Base-by-base conservation (phyloP, 1,140 invertebrate species). In the Cotesia typhae region DNA sequence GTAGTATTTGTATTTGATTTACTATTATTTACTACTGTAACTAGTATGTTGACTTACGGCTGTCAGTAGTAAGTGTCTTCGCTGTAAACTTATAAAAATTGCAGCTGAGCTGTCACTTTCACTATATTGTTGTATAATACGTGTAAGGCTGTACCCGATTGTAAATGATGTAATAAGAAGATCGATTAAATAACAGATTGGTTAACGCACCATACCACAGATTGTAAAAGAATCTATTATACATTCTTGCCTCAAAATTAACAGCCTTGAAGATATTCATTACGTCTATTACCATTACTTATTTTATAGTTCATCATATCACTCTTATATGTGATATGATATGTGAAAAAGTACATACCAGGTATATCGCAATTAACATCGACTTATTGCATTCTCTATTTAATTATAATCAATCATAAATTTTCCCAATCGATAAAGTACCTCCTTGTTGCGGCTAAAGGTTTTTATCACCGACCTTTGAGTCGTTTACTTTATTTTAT, bases 101-200 rank as follows among this genome's bases (percentile, higher is more conserved):
- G 20, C 38, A 47, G 37, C 35, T 35, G n/a, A 41, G 28, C 41
- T 47, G 64, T 66, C 64, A 66, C 64, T 66, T 66, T 66, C 64
- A 47, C 64, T 20, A 66, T 66, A 14, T 66, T 38, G 47, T 66
- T 66, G 64, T 41, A 51, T 66, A 66, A 66, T 20, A 7, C 28
- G 35, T 35, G 17, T 41, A 12, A 38, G 17, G 20, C 38, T 41
- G 14, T 38, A 66, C 38, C 41, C 64, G 64, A 66, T 66, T 41
- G 35, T 35, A 35, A 47, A 66, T 66, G 64, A 47, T 47, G 38
- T 66, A 66, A 64, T 64, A 38, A n/a, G 38, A 66, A 66, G 38
- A 47, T 14, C 38, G 64, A 66, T 66, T 66, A 66, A 66, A 66
- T 66, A 66, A 66, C 64, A 12, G 12, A 51, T 47, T 47, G 17